phyloP scores from a whole-genome alignment of 2,797 vertebrate species.

The Pseudocheirus occidentalis region DNA sequence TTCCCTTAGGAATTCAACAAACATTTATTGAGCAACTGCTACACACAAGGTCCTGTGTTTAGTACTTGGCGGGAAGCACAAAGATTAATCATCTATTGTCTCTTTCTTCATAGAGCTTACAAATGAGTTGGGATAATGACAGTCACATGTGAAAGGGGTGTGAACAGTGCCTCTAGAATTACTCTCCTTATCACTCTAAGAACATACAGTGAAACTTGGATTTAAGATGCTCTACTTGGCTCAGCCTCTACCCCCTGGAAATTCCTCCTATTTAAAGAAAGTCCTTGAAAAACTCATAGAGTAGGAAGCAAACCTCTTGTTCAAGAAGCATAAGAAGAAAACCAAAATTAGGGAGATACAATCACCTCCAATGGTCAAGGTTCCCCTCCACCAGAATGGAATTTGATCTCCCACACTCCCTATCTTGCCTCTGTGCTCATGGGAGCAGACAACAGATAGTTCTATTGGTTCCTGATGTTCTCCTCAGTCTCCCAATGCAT shows the following conservation, averaged over 20 bases:
- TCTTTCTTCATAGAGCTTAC: neutral
- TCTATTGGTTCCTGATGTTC: neutral
- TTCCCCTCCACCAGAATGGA: neutral
- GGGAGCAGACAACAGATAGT: neutral
- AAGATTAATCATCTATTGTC: neutral
- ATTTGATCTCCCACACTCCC: neutral
- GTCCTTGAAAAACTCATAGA: neutral
- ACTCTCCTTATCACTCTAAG: neutral
- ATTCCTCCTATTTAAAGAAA: neutral
- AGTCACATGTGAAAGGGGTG: neutral
- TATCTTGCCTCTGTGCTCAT: neutral
- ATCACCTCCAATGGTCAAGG: neutral
- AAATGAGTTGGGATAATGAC: neutral
- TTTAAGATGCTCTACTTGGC: neutral
- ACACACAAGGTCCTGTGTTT: neutral
- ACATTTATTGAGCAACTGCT: neutral
- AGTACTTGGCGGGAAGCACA: neutral
- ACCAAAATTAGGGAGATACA: neutral
- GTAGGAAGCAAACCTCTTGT: neutral
- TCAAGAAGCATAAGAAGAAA: neutral
- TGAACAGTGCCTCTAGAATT: neutral
- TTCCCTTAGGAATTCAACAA: conserved; percentile 25
- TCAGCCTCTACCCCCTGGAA: neutral
- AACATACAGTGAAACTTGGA: neutral
- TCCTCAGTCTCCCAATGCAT: neutral